Evolutionary conservation across 1,140 invertebrate genomes (phyloP), one percentile per base, ranked within the genome.

Genomic region (Ceratina australensis): DNA sequence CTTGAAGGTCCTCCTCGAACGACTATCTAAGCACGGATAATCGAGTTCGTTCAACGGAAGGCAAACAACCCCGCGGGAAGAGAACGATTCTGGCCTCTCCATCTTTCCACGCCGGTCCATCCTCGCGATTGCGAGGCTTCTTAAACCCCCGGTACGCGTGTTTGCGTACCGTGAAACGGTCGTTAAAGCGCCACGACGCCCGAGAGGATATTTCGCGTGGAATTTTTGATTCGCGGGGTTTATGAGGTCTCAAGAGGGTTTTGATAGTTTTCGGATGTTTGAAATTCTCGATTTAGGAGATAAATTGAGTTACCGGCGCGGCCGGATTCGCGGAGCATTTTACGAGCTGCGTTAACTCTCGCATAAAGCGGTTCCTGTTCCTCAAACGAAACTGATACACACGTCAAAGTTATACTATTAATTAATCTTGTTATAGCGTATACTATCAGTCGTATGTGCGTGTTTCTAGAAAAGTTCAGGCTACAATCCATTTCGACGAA

Each of bases 21-120:
- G 76, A 79, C 80, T 76, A 83, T 79, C 76, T 72, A 78, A 67
- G 76, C 78, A 74, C 54, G 68, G 76, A 83, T 83, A 83, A 83
- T 83, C 81, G 82, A 83, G 81, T 83, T 75, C 77, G 72, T 68
- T 67, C 71, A 83, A 72, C 68, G 61, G 16, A 50, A 64, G 61
- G 82, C 82, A 83, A 83, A 83, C 72, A 83, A 80, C 71, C 60
- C 56, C 54, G 7, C 16, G 68, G 52, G 47, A 49, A 42, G 50
- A 63, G 42, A 28, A 33, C 28, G 22, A 3, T 33, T 15, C n/a
- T n/a, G 16, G 22, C 22, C 42, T 15, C 33, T 42, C 33, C 33
- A 8, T 10, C 33, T 42, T 42, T 42, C 33, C 0, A 5, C 8
- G 5, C 5, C 5, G 33, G 33, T 42, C 33, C 33, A 42, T 42